Conservation (phyloP, 2,888 invertebrate genomes). For the Sphinx pinastri region DNA sequence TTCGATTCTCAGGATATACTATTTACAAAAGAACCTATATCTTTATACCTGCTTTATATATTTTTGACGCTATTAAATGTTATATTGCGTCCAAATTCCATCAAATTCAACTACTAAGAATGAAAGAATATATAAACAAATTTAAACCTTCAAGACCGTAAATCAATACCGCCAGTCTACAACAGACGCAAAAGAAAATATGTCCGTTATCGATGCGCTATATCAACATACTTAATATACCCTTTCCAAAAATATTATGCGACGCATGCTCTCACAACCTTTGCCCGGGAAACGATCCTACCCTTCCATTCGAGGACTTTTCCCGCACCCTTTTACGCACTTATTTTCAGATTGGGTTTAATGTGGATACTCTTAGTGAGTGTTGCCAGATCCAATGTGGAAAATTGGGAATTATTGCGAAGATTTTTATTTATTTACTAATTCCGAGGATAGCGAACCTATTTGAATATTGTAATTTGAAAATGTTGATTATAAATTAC, state of each 20-base stretch:
- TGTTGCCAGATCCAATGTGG: conserved; percentile 3
- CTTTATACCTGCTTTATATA: too few relatives aligned
- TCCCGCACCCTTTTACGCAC: conserved; percentile 1
- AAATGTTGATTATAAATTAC: too few relatives aligned
- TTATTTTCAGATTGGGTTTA: conserved; percentile 17
- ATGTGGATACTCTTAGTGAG: neutral
- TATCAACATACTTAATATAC: neutral
- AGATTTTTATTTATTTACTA: too few relatives aligned
- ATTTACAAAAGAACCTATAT: too few relatives aligned
- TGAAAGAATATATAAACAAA: too few relatives aligned
- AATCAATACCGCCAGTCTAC: neutral
- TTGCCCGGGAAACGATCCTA: conserved; percentile 8
- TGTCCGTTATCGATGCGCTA: neutral
- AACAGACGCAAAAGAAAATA: neutral
- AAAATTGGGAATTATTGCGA: neutral
- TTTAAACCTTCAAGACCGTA: too few relatives aligned
- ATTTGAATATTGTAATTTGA: neutral
- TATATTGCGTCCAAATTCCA: too few relatives aligned
- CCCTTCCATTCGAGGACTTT: conserved; percentile 2
- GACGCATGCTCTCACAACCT: conserved; percentile 6
- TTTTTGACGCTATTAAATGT: too few relatives aligned
- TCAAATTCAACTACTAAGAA: too few relatives aligned
- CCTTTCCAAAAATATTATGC: conserved; percentile 7
- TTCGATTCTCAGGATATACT: too few relatives aligned
- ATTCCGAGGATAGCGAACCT: too few relatives aligned